Evolutionary conservation across 2,113 vertebrate species (phyloP).

Genomic region (Trichomycterus rosablanca): DNA sequence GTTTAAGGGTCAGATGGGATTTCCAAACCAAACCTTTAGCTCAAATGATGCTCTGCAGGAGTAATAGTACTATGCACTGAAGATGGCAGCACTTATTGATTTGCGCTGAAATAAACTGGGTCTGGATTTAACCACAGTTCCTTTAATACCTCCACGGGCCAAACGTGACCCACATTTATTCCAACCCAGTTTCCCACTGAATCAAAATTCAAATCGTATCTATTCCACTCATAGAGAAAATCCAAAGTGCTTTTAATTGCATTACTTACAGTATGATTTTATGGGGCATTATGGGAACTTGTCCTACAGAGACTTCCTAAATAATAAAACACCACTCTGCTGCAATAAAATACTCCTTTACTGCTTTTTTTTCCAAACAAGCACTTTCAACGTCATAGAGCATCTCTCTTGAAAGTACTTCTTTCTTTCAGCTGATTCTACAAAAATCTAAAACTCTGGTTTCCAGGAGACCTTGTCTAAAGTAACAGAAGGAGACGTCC

Average conservation of each 20-base stretch:
- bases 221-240: no score
- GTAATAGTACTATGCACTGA: no score
- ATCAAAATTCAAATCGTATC: no score
- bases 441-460: background rate
- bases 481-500: constrained; percentile 10
- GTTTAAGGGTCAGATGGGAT: no score
- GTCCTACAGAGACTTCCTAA: constrained; percentile 3
- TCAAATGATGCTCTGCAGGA: no score
- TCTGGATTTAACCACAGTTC: no score
- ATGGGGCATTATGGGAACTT: constrained; percentile 1
- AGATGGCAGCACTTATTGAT: no score
- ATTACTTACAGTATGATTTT: constrained; percentile 1
- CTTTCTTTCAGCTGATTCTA: constrained; percentile 1
- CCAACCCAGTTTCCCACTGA: no score
- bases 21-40: no score
- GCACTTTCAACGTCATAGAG: background rate
- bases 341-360: background rate
- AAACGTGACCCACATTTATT: no score
- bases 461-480: constrained; percentile 12
- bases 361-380: constrained; percentile 13
- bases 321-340: constrained; percentile 13
- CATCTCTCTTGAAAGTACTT: background rate
- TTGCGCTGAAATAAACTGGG: no score
- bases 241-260: background rate
- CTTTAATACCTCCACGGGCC: no score